Evolutionary conservation across 2,113 vertebrate genomes (phyloP).

Genomic region (Cathartes aura): DNA sequence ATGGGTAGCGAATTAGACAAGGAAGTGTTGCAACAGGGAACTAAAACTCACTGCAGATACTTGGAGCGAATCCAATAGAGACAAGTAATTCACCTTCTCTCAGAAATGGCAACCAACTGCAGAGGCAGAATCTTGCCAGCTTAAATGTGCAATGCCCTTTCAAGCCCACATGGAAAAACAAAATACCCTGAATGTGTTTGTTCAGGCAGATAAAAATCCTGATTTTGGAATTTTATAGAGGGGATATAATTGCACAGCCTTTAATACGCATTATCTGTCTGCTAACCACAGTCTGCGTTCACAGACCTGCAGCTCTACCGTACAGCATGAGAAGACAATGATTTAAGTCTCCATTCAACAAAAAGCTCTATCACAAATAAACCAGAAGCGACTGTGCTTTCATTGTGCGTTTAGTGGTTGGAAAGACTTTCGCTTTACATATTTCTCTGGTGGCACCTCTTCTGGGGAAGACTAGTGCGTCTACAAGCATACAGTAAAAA

Average conservation of each 20-base stretch:
- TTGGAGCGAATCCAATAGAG: neutral
- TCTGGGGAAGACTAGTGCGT: neutral
- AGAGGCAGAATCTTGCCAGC: neutral
- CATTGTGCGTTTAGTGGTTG: neutral
- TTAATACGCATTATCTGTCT: neutral
- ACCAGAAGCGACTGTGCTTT: neutral
- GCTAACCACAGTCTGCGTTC: neutral
- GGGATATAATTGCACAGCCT: neutral
- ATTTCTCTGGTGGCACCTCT: neutral
- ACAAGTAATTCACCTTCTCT: neutral
- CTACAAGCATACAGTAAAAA: neutral
- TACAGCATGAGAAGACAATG: accelerated
- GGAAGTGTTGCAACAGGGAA: neutral
- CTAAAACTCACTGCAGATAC: constrained; percentile 6
- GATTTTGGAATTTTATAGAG: neutral
- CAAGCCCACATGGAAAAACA: neutral
- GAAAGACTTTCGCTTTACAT: neutral
- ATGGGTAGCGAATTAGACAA: neutral
- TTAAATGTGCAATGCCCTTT: neutral
- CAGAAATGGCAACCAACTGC: neutral
- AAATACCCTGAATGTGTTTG: neutral
- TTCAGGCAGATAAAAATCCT: constrained; percentile 26
- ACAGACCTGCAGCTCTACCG: neutral
- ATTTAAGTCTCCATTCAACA: neutral
- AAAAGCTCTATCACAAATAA: neutral